These are phyloP conservation scores for Torymus aiolomorphi DNA, from an alignment of 2,888 invertebrate species.

Conservation along the genomic window DNA sequence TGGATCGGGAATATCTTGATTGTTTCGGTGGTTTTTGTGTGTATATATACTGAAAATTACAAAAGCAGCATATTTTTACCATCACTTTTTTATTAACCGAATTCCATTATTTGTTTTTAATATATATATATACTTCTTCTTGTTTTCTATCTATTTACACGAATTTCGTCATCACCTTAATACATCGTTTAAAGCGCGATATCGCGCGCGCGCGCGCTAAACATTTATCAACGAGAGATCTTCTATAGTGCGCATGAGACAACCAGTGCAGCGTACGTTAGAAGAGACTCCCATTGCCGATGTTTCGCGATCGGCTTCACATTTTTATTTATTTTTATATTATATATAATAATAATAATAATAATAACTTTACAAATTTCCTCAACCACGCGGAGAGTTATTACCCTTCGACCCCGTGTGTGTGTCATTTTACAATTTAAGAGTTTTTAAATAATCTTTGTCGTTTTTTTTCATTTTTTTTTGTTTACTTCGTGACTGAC, in stretches of 20 bases:
- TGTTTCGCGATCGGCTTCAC: slow-evolving; percentile 5
- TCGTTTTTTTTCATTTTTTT: neutral
- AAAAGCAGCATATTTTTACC: slow-evolving; percentile 30
- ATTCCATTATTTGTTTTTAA: slow-evolving; percentile 62
- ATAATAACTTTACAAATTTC: slow-evolving; percentile 30
- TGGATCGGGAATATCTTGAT: neutral
- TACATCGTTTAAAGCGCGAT: slow-evolving; percentile 29
- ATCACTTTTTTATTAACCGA: slow-evolving; percentile 69
- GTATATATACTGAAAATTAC: no score
- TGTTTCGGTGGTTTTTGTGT: no score
- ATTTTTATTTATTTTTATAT: no score
- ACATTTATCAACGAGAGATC: slow-evolving; percentile 13
- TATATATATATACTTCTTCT: slow-evolving; percentile 65
- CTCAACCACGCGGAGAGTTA: slow-evolving; percentile 6
- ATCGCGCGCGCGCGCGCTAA: neutral
- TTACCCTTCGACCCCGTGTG: neutral
- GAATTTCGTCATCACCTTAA: slow-evolving; percentile 19
- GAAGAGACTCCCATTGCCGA: slow-evolving; percentile 23
- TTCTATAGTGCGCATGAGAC: slow-evolving; percentile 1
- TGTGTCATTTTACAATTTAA: neutral
- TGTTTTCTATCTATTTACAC: slow-evolving; percentile 54
- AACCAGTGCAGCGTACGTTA: slow-evolving; percentile 34
- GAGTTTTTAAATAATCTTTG: no score
- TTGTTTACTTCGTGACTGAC: slow-evolving; percentile 15
- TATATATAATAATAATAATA: no score